A percentile compares a stretch with the other conserved stretches of the same genome.
Evolutionary conservation across 2,888 invertebrate species (phyloP).

Genomic region (Ecliptopera silaceata): DNA sequence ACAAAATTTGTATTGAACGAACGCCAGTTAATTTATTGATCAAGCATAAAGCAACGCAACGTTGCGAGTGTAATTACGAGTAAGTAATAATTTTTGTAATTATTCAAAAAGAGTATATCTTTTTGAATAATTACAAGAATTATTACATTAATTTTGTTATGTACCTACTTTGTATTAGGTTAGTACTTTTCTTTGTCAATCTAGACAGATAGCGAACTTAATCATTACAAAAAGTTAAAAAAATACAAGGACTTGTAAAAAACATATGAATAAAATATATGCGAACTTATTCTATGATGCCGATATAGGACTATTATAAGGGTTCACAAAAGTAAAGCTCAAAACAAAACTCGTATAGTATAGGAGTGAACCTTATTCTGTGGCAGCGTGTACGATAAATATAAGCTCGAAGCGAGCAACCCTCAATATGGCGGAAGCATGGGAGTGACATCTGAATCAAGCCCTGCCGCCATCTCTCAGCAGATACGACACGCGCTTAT

Average conservation of each 20-base stretch:
- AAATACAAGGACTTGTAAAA: too few relatives aligned
- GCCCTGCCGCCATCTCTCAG: constrained; percentile 35
- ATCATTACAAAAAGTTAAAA: too few relatives aligned
- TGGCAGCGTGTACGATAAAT: constrained; percentile 34
- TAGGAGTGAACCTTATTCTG: constrained; percentile 25
- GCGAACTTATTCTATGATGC: too few relatives aligned
- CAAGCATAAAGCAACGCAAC: constrained; percentile 2
- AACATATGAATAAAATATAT: too few relatives aligned
- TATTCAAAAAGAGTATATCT: too few relatives aligned
- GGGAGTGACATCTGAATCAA: constrained; percentile 60
- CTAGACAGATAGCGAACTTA: too few relatives aligned
- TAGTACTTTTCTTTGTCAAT: too few relatives aligned
- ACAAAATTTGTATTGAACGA: constrained; percentile 19
- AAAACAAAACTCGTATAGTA: constrained; percentile 20
- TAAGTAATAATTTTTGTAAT: too few relatives aligned
- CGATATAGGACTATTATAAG: too few relatives aligned
- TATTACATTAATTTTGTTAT: too few relatives aligned
- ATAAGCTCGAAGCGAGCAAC: constrained; percentile 38
- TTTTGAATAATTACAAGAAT: too few relatives aligned
- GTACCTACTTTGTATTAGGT: too few relatives aligned
- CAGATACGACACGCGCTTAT: constrained; percentile 33
- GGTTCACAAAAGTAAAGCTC: constrained; percentile 5
- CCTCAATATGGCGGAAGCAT: constrained; percentile 47
- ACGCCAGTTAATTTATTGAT: constrained; percentile 15
- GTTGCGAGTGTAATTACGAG: constrained; percentile 9